These are phyloP conservation scores for Drosophila fulvimacula DNA, from an alignment of 2,888 invertebrate genomes.

Conservation along the genomic window DNA sequence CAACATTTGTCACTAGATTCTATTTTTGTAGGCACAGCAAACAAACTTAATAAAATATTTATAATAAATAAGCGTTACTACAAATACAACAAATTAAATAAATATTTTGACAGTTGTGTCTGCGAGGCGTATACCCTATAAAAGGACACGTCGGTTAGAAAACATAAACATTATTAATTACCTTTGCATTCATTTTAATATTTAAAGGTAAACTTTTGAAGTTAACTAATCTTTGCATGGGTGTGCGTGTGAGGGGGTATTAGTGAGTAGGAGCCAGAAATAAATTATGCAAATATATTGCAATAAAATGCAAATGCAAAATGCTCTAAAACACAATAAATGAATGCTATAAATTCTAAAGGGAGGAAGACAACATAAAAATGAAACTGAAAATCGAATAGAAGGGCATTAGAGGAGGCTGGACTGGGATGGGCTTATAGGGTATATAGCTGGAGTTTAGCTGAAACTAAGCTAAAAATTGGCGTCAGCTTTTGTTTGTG, in stretches of 20 bases:
- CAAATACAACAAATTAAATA: too few species aligned
- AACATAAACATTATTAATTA: too few species aligned
- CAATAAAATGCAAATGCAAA: conserved; percentile 67
- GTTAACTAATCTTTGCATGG: not conserved
- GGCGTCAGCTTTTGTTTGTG: conserved; percentile 60
- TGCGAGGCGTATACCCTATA: too few species aligned
- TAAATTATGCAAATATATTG: conserved; percentile 60
- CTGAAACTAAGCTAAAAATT: conserved; percentile 16
- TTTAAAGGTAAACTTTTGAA: too few species aligned
- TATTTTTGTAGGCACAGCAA: too few species aligned
- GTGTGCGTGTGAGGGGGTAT: not conserved
- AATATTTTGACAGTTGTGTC: too few species aligned
- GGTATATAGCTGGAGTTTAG: conserved; percentile 3
- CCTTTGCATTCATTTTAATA: not conserved
- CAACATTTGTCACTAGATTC: too few species aligned
- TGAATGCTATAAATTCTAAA: conserved; percentile 80
- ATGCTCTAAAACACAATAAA: conserved; percentile 73
- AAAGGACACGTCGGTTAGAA: too few species aligned
- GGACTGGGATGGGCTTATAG: conserved; percentile 2
- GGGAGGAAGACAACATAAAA: conserved; percentile 2
- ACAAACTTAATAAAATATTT: too few species aligned
- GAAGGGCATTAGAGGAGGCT: not conserved
- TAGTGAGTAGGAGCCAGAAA: conserved; percentile 2
- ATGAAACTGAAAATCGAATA: not conserved
- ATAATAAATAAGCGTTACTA: too few species aligned